phyloP scores from a whole-genome alignment of 2,888 invertebrate genomes.

The Trissolcus brochymenae region DNA sequence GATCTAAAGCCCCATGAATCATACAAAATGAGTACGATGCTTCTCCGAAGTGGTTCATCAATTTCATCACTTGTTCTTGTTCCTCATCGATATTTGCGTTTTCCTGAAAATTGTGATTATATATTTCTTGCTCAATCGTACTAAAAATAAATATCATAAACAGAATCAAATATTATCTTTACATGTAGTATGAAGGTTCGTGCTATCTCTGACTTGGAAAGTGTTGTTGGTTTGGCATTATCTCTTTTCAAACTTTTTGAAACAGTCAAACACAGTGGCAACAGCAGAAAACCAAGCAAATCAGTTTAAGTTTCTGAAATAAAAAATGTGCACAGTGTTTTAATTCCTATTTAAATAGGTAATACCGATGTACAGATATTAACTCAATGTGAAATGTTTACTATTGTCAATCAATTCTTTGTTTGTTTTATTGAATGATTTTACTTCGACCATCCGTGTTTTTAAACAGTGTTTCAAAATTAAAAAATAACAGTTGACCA shows the following conservation, averaged over 20 bases:
- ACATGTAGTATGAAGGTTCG: not conserved
- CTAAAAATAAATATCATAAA: not conserved
- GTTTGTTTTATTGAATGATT: not conserved
- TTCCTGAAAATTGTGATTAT: not conserved
- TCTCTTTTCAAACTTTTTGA: not conserved
- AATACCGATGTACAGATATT: not conserved
- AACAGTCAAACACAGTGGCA: slow-evolving; percentile 1
- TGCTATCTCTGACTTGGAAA: not conserved
- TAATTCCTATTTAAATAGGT: not conserved
- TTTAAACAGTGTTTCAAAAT: not conserved
- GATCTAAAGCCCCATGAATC: not conserved
- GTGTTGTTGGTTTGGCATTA: not conserved
- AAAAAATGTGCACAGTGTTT: not conserved
- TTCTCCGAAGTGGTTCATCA: not conserved
- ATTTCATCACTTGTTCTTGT: not conserved
- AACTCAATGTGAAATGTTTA: too few species aligned
- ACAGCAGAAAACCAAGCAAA: not conserved
- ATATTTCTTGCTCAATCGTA: not conserved
- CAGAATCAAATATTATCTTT: not conserved
- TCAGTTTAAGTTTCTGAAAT: not conserved
- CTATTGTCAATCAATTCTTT: not conserved
- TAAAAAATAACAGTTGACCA: not conserved
- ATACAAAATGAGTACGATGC: not conserved
- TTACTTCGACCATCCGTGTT: slow-evolving; percentile 1
- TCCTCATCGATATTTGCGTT: not conserved